These are phyloP conservation scores for Rotaria socialis DNA, from an alignment of 2,888 invertebrate genomes.

Conservation along the genomic window DNA sequence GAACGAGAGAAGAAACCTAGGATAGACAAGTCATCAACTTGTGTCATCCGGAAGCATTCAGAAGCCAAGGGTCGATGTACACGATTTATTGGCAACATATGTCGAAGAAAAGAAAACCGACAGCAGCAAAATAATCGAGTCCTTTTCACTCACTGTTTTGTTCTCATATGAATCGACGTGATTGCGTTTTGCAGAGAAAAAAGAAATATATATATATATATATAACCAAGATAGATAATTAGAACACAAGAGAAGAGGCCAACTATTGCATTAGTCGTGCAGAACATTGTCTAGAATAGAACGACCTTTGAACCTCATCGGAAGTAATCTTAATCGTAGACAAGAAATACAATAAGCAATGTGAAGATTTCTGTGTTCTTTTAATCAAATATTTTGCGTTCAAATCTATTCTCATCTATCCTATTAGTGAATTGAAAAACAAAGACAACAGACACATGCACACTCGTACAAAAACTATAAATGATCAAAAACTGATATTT, in stretches of 20 bases:
- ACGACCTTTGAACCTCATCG: background rate
- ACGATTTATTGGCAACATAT: background rate
- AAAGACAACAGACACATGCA: background rate
- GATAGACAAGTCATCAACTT: background rate
- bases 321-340: background rate
- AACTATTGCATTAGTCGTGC: too few relatives aligned
- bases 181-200: background rate
- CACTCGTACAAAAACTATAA: background rate
- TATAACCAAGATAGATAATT: background rate
- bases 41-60: background rate
- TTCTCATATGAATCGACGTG: background rate
- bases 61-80: background rate
- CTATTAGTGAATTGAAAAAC: background rate
- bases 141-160: background rate
- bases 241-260: background rate
- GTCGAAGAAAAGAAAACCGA: background rate
- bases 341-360: background rate
- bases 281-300: too few relatives aligned
- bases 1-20: background rate
- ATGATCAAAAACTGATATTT: background rate
- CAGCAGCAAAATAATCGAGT: background rate
- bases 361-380: background rate
- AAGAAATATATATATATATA: background rate
- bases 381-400: background rate
- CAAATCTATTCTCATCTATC: background rate